Evolutionary conservation across 2,888 invertebrate genomes (phyloP).

Genomic region (Platynereis dumerilii): DNA sequence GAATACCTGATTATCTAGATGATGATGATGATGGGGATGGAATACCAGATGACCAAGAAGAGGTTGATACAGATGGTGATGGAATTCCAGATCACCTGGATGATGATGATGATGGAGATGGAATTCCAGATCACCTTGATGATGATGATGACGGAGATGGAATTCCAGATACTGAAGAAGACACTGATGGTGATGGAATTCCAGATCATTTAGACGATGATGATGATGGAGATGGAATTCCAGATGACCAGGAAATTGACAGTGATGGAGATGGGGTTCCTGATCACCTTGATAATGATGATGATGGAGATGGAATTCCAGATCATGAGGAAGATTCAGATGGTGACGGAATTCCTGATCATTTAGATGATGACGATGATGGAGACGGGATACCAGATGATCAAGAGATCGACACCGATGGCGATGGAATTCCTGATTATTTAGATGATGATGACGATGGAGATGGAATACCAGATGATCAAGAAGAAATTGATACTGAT

Average conservation of each 20-base stretch:
- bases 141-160: conserved; percentile 36
- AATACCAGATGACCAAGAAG: conserved; percentile 40
- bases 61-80: conserved; percentile 50
- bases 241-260: conserved; percentile 29
- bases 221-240: conserved; percentile 43
- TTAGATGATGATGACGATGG: conserved; percentile 48
- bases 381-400: conserved; percentile 50
- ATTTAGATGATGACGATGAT: conserved; percentile 44
- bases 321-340: conserved; percentile 49
- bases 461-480: conserved; percentile 43
- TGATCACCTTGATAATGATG: conserved; percentile 12
- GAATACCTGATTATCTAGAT: conserved; percentile 28
- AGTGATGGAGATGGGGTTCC: conserved; percentile 22
- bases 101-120: conserved; percentile 40
- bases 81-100: conserved; percentile 52
- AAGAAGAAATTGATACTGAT: conserved; percentile 41
- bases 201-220: conserved; percentile 42
- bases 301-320: conserved; percentile 51
- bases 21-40: conserved; percentile 36
- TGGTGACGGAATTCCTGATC: conserved; percentile 50
- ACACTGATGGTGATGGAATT: conserved; percentile 50
- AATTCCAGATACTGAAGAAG: conserved; percentile 36
- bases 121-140: conserved; percentile 46
- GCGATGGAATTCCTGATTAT: conserved; percentile 35
- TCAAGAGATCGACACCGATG: conserved; percentile 29